phyloP scores from a whole-genome alignment of 2,888 invertebrate species.

The Drosophila sordidapex region DNA sequence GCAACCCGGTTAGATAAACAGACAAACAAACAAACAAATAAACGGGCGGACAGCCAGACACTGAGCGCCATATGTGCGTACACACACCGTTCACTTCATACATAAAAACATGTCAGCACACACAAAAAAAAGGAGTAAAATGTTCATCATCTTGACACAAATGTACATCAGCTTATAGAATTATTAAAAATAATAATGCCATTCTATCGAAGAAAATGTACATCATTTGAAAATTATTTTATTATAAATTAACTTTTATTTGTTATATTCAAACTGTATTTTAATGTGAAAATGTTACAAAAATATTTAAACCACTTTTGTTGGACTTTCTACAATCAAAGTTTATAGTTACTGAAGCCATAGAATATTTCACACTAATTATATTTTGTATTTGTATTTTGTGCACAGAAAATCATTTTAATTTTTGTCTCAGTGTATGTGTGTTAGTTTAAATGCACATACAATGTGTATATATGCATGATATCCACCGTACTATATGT shows the following conservation, averaged over 20 bases:
- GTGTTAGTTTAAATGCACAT: constrained; percentile 13
- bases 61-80: constrained; percentile 69
- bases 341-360: not conserved
- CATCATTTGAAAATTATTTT: not conserved
- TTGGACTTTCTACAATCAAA: not conserved
- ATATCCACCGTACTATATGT: constrained; percentile 2
- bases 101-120: constrained; percentile 34
- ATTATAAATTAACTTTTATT: not conserved
- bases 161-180: not conserved
- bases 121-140: not conserved
- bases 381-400: not conserved
- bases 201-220: not conserved
- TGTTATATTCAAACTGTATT: not conserved
- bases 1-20: constrained; percentile 49
- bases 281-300: rapidly evolving
- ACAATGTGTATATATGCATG: not conserved
- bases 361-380: not conserved
- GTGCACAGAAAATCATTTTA: not conserved
- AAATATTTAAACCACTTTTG: not conserved
- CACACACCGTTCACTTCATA: constrained; percentile 34
- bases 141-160: not conserved
- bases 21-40: constrained; percentile 33
- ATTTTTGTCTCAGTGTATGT: constrained; percentile 14
- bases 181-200: not conserved
- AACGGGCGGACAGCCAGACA: constrained; percentile 39